Evolutionary conservation across 2,888 invertebrate genomes (phyloP).

Genomic region (Cheilosia vulpina): DNA sequence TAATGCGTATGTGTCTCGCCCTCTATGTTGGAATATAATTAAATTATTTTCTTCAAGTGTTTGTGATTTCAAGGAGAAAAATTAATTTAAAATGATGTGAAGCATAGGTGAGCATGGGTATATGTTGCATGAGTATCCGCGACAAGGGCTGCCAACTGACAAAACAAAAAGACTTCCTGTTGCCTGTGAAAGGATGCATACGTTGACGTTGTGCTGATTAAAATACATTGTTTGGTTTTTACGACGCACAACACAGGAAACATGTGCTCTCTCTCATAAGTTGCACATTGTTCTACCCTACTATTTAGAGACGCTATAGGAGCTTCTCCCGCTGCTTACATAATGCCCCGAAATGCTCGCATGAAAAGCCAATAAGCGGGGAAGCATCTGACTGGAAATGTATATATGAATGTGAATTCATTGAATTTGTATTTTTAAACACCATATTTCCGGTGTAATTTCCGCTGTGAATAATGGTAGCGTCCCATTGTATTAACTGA

Average conservation of each 20-base stretch:
- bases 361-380: not conserved
- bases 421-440: constrained; percentile 30
- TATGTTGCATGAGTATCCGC: not conserved
- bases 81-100: constrained; percentile 5
- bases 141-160: not conserved
- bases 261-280: not conserved
- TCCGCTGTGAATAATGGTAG: constrained; percentile 4
- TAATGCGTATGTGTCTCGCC: not conserved
- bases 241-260: not conserved
- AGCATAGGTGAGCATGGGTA: not conserved
- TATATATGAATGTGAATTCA: constrained; percentile 5
- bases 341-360: not conserved
- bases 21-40: not conserved
- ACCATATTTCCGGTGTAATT: constrained; percentile 13
- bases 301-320: not conserved
- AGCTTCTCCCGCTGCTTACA: not conserved
- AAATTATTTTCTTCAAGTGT: constrained; percentile 2
- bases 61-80: not conserved
- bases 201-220: not conserved
- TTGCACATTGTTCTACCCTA: not conserved
- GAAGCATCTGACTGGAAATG: constrained; percentile 9
- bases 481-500: not conserved
- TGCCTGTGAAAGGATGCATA: constrained; percentile 3
- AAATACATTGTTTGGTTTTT: constrained; percentile 2
- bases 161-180: not conserved